phyloP scores from a whole-genome alignment of 2,888 invertebrate species.

The Drosophila maculinotata region DNA sequence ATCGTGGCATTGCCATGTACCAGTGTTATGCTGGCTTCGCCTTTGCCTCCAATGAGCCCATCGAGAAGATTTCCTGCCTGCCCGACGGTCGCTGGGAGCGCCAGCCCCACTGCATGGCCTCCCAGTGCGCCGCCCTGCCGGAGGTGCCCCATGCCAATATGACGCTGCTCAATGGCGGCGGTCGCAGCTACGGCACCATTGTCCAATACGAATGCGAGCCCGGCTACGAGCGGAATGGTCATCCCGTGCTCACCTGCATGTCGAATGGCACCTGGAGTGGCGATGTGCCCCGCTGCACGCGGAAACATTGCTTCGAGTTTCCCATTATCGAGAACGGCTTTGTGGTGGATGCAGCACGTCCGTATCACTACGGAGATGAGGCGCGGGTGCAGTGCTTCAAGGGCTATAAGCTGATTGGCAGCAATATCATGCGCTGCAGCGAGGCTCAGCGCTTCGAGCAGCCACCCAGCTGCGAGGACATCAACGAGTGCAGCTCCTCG shows the following conservation, averaged over 20 bases:
- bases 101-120: slow-evolving; percentile 95
- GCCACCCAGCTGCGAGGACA: slow-evolving; percentile 95
- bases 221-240: slow-evolving; percentile 94
- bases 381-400: slow-evolving; percentile 96
- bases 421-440: slow-evolving; percentile 93
- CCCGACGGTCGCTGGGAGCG: slow-evolving; percentile 97
- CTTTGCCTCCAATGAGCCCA: slow-evolving; percentile 94
- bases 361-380: slow-evolving; percentile 95
- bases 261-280: slow-evolving; percentile 98
- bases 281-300: slow-evolving; percentile 93
- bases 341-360: slow-evolving; percentile 90
- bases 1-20: slow-evolving; percentile 96
- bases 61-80: slow-evolving; percentile 95
- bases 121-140: slow-evolving; percentile 94
- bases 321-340: slow-evolving; percentile 95
- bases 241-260: slow-evolving; percentile 96
- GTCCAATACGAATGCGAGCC: slow-evolving; percentile 96
- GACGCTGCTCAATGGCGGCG: slow-evolving; percentile 94
- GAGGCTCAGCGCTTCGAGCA: slow-evolving; percentile 93
- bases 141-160: slow-evolving; percentile 95
- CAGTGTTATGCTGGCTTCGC: slow-evolving; percentile 98
- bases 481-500: slow-evolving; percentile 95
- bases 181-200: slow-evolving; percentile 96
- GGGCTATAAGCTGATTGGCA: slow-evolving; percentile 94
- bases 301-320: slow-evolving; percentile 87